Base-by-base conservation (phyloP, 1,140 invertebrate species). In the Trachymyrmex septentrionalis region DNA sequence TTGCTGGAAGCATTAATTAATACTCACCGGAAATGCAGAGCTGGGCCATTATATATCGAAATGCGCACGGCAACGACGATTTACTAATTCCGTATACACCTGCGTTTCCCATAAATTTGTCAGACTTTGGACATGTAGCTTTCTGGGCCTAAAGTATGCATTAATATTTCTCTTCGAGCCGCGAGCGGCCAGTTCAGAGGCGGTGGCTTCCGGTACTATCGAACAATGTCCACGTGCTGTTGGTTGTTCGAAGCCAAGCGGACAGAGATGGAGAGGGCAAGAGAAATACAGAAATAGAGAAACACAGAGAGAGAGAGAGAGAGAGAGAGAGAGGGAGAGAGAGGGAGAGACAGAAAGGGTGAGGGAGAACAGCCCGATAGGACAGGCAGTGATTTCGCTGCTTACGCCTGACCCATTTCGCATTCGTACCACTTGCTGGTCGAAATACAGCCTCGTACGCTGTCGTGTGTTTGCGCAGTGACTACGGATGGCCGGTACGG, bases 341-440 rank as follows among this genome's bases (percentile, higher is more conserved):
- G 5, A 34, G 30, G 27, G 30, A 30, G 30, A 30, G 3, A 30
- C 30, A 30, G 63, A 61, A 21, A 34, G 55, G 24, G 64, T 10
- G 55, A 50, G 63, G 27, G 30, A 69, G 64, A 59, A 2, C n/a
- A 38, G 71, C 2, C 57, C 24, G 73, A 55, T 72, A 34, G 86
- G 75, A 44, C 66, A 66, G 69, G 50, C 86, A 67, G 82, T 81
- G 90, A 90, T 90, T 90, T 86, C 81, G 50, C 78, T 85, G 89
- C 91, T 88, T 75, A 92, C 88, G 88, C 87, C 85, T 92, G 91
- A 92, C 91, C 91, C 87, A 89, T 87, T 91, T 91, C 90, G 88
- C 87, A 85, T 78, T 89, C 88, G 85, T 90, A 89, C 86, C 67
- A 88, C 88, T 88, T 88, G 81, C 84, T 64, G 85, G 80, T 78